Base-by-base conservation (phyloP, 1,140 invertebrate species). In the Luehdorfia chinensis region DNA sequence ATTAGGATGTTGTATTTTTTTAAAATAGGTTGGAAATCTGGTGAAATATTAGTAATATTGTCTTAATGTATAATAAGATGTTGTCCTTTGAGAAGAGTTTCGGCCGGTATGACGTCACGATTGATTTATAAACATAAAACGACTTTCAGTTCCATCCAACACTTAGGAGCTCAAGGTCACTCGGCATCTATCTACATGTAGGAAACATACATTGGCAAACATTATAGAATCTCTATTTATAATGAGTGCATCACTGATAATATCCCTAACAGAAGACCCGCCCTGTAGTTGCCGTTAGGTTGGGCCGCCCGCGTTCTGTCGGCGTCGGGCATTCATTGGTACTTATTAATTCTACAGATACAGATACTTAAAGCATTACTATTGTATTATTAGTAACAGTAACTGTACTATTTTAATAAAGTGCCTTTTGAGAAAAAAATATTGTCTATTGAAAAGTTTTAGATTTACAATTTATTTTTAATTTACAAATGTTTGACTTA, bases 51-150 rank as follows among this genome's bases (percentile, higher is more conserved):
- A n/a, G n/a, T n/a, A n/a, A n/a, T n/a, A n/a, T n/a, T n/a, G n/a
- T n/a, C n/a, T n/a, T n/a, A n/a, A n/a, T n/a, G n/a, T n/a, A n/a
- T n/a, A n/a, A n/a, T n/a, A n/a, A n/a, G n/a, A n/a, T n/a, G n/a
- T n/a, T n/a, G n/a, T n/a, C n/a, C n/a, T n/a, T n/a, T 28, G 6
- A 30, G 1, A 75, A 72, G n/a, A n/a, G n/a, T n/a, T 79, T 77
- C 63, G 63, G 70, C 72, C 71, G 59, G 59, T 63, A 76, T 83
- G 80, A 84, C 80, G 80, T 84, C 80, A 84, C 55, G 39, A 74
- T 64, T 69, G 77, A 81, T 71, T 81, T 81, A 79, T 76, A 79
- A 75, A 80, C 77, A 75, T 71, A 74, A 71, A 79, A 75, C 66
- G 58, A 74, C 60, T 70, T 72, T 76, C 69, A 65, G 69, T 71